Evolutionary conservation across 1,140 invertebrate species (phyloP), one percentile per base, ranked within the genome.

Genomic region (Magallana gigas): DNA sequence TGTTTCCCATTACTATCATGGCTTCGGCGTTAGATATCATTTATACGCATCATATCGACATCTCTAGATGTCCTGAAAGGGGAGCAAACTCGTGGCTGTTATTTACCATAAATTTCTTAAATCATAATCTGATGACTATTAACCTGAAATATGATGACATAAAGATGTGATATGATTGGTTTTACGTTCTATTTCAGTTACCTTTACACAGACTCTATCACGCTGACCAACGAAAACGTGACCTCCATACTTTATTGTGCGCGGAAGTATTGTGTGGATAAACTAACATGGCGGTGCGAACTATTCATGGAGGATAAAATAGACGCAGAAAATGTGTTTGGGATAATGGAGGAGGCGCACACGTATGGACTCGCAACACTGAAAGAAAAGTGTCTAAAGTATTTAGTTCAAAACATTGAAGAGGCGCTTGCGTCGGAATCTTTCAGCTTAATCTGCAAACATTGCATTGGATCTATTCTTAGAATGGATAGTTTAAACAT

Each of bases 221-320:
- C 18, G 36, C 36, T 76, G 36, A 48, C 68, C 9, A 29, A 76
- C 23, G 68, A 76, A 76, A 76, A 76, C 23, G 68, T 76, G 23
- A 76, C 68, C 11, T 76, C 68, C 12, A 29, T 76, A 0, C 23
- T 76, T 1, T 76, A 76, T 76, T 76, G 68, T 76, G 68, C 68
- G 23, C 68, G 68, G 23, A 76, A 76, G 36, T 76, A 76, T 76
- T 76, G 68, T 29, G 68, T 76, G 1, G 68, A 76, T 29, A 76
- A 36, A 76, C 23, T 76, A 29, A 76, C 68, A 11, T 12, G 8
- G 12, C 23, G 68, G 7, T 76, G 68, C 36, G 68, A 76, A 76
- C 2, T 12, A 76, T 76, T 76, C 68, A 76, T 76, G 68, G 68
- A 76, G 23, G 23, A 76, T 76, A 36, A 0, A 76, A 23, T 76